Evolutionary conservation across 2,797 vertebrate species (phyloP).

Genomic region (Lepus oiostolus): DNA sequence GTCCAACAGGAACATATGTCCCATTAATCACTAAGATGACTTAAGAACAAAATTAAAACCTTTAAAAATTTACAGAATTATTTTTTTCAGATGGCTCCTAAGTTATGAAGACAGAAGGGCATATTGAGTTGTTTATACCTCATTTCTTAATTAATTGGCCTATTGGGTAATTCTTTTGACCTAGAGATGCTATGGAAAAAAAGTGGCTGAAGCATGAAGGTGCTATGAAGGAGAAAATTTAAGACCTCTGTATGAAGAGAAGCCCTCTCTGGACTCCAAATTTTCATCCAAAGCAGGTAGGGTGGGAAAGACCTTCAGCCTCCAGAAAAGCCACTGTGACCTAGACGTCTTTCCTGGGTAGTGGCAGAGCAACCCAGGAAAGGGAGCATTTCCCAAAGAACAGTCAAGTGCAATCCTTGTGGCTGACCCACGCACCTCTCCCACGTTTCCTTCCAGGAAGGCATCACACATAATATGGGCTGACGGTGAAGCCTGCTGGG

Average conservation of each 20-base stretch:
- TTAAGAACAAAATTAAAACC: constrained; percentile 20
- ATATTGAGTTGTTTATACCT: background rate
- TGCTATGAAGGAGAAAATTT: background rate
- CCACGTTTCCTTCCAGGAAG: background rate
- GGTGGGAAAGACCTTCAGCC: background rate
- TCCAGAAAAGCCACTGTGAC: background rate
- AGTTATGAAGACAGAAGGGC: background rate
- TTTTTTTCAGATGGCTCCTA: constrained; percentile 31
- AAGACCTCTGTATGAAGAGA: background rate
- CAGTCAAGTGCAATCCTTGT: background rate
- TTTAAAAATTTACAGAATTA: constrained; percentile 29
- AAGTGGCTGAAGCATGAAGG: background rate
- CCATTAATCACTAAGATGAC: background rate
- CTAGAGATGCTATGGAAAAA: background rate
- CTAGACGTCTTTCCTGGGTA: background rate
- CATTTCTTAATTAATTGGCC: constrained; percentile 38
- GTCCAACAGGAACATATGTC: background rate
- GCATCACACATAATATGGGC: too few relatives aligned
- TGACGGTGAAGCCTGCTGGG: background rate
- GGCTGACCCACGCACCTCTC: background rate
- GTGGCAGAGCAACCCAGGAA: background rate
- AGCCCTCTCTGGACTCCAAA: background rate
- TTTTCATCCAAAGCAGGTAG: background rate
- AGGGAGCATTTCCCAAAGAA: background rate
- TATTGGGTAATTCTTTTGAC: constrained; percentile 17